Percentiles rank a stretch among this genome's conserved stretches.
phyloP scores from a whole-genome alignment of 2,888 invertebrate species.

The Danaus chrysippus region DNA sequence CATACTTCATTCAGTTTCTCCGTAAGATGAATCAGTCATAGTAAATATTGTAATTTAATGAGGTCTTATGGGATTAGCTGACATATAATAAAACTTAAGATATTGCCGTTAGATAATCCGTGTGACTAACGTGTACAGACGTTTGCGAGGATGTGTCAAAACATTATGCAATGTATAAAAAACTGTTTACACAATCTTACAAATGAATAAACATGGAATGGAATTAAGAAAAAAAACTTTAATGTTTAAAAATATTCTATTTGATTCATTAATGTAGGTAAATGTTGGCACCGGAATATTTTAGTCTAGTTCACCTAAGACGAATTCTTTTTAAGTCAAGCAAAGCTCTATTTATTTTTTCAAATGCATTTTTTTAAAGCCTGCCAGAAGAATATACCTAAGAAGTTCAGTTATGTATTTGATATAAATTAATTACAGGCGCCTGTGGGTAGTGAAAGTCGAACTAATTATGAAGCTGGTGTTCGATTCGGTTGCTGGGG shows the following conservation, averaged over 20 bases:
- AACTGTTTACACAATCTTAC: no score
- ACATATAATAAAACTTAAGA: conserved; percentile 22
- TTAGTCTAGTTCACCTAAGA: no score
- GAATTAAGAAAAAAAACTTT: no score
- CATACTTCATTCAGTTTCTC: conserved; percentile 23
- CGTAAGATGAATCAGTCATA: conserved; percentile 25
- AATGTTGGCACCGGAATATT: no score
- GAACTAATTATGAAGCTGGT: conserved; percentile 90
- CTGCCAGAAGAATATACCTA: neutral
- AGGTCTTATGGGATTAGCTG: conserved; percentile 28
- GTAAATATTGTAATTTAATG: conserved; percentile 28
- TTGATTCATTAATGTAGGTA: no score
- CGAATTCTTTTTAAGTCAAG: no score
- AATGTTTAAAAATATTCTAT: no score
- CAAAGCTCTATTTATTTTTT: no score
- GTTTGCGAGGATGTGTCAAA: neutral
- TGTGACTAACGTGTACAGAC: conserved; percentile 17
- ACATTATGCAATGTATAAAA: neutral
- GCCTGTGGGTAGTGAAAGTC: conserved; percentile 80
- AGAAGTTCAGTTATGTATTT: conserved; percentile 22
- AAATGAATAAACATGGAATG: no score
- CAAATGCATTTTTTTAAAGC: neutral
- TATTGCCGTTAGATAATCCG: conserved; percentile 25
- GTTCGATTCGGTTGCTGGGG: conserved; percentile 98
- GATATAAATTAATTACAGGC: conserved; percentile 77